A percentile compares a stretch with the other conserved stretches of the same genome.
Evolutionary conservation across 2,113 vertebrate genomes (phyloP).

Genomic region (Empidonax alnorum): DNA sequence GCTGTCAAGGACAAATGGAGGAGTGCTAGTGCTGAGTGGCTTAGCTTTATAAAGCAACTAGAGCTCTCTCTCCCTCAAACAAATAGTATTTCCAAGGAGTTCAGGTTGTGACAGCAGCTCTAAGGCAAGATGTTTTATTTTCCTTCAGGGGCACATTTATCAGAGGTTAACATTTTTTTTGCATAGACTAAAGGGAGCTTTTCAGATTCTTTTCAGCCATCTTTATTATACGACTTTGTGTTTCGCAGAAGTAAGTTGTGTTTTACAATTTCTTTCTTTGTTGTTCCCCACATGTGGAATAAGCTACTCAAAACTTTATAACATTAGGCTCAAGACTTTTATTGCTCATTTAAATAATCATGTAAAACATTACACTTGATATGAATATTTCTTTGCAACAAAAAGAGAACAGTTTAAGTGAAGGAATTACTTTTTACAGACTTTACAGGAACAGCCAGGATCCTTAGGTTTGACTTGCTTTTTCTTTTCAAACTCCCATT

Average conservation of each 20-base stretch:
- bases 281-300: not conserved
- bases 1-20: not conserved
- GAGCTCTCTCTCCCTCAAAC: not conserved
- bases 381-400: not conserved
- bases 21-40: not conserved
- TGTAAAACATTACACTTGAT: not conserved
- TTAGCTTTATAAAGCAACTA: not conserved
- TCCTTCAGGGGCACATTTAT: slow-evolving; percentile 39
- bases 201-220: not conserved
- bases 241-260: not conserved
- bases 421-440: not conserved
- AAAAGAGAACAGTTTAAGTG: not conserved
- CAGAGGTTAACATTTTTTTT: not conserved
- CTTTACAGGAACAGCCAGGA: not conserved
- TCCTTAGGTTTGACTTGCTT: not conserved
- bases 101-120: not conserved
- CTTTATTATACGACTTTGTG: not conserved
- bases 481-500: not conserved
- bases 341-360: not conserved
- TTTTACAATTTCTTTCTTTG: not conserved
- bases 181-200: not conserved
- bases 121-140: slow-evolving; percentile 42
- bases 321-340: not conserved
- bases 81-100: not conserved
- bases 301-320: not conserved